A percentile compares a stretch with the other conserved stretches of the same genome.
These are phyloP conservation scores for Autographa gamma DNA, from an alignment of 2,888 invertebrate species.

Conservation along the genomic window DNA sequence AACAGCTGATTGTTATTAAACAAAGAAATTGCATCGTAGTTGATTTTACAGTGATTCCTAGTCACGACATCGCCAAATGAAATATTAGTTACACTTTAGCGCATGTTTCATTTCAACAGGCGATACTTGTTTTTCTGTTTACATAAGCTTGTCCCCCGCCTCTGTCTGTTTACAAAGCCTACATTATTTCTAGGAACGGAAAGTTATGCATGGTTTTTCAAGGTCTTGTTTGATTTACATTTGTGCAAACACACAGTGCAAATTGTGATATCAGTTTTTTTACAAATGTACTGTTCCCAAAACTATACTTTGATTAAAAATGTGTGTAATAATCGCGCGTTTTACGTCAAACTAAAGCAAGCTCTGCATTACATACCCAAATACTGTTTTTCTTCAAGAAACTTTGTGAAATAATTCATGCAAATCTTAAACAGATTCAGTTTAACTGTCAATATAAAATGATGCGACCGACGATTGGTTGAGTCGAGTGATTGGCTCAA, in stretches of 20 bases:
- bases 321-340: too few species aligned
- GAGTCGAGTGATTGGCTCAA: conserved; percentile 62
- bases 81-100: conserved; percentile 45
- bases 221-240: background rate
- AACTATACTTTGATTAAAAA: too few species aligned
- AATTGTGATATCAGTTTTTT: background rate
- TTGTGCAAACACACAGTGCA: background rate
- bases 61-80: conserved; percentile 57
- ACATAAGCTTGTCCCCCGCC: background rate
- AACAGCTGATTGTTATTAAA: conserved; percentile 59
- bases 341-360: too few species aligned
- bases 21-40: conserved; percentile 60
- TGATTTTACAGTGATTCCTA: conserved; percentile 57
- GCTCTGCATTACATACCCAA: background rate
- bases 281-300: too few species aligned
- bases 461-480: conserved; percentile 34
- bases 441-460: conserved; percentile 65
- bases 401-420: background rate
- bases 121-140: conserved; percentile 7
- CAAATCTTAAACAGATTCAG: conserved; percentile 22
- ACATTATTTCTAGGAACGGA: conserved; percentile 2
- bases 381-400: background rate
- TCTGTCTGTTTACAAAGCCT: conserved; percentile 4
- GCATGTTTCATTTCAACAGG: conserved; percentile 27
- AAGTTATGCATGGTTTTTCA: background rate